Percentiles rank a stretch among this genome's conserved stretches.
Conservation (phyloP, 1,140 invertebrate species). For the Drosophila trapezifrons region DNA sequence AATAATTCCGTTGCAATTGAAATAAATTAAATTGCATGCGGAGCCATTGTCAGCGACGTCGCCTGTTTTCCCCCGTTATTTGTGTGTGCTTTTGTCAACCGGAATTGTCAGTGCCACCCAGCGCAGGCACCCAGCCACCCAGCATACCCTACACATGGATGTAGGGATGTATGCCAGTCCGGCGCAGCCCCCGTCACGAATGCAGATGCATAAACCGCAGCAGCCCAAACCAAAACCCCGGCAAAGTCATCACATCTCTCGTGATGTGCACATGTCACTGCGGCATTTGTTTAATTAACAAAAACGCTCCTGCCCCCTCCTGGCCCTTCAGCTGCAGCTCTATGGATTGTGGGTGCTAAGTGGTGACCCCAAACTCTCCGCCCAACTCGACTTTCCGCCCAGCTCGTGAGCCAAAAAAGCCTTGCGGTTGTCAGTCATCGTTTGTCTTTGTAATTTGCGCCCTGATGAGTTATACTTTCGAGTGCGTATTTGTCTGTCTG, state of each 20-base stretch:
- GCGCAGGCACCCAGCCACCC: constrained; percentile 8
- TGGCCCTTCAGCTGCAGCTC: constrained; percentile 26
- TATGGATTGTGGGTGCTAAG: constrained; percentile 75
- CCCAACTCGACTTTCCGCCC: neutral
- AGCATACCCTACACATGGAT: constrained; percentile 18
- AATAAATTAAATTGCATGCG: constrained; percentile 82
- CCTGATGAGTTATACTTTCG: constrained; percentile 77
- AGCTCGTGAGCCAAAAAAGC: constrained; percentile 41
- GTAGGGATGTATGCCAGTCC: constrained; percentile 6
- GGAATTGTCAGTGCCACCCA: constrained; percentile 41
- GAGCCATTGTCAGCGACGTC: constrained; percentile 63
- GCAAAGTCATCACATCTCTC: constrained; percentile 71
- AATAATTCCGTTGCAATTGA: constrained; percentile 80
- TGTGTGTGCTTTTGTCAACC: constrained; percentile 64
- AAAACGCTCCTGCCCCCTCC: constrained; percentile 50
- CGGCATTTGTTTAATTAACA: constrained; percentile 83
- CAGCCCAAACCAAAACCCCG: constrained; percentile 41
- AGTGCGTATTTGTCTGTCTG: constrained; percentile 45
- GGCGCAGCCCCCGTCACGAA: constrained; percentile 28
- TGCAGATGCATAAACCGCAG: constrained; percentile 56
- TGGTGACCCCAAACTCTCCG: constrained; percentile 45
- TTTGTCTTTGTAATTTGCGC: constrained; percentile 81
- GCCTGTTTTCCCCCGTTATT: constrained; percentile 57
- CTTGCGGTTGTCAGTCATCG: constrained; percentile 76
- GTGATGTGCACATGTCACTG: constrained; percentile 81